Base-by-base conservation (phyloP, 64 coral and sea anemone genomes). In the Montipora sp. region DNA sequence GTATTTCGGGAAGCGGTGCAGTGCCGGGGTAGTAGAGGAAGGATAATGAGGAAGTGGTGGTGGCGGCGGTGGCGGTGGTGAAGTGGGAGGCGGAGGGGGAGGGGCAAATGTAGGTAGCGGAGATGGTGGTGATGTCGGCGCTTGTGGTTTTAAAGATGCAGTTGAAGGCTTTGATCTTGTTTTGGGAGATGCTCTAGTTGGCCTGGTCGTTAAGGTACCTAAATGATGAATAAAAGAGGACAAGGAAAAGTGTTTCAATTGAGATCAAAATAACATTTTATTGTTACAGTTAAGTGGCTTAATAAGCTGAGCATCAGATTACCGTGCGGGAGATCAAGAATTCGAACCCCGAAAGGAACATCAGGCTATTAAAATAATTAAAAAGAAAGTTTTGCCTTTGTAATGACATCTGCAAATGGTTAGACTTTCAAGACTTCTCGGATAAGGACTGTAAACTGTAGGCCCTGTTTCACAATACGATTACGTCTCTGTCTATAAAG, bases 171-270 rank as follows among this genome's bases (percentile, higher is more conserved):
- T 82, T 20, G 21, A 21, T 63, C 14, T 63, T 83, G 80, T 58
- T 23, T 11, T 59, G 0, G 68, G 15, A 49, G n/a, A 77, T 8
- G 13, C 70, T 51, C n/a, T 77, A 3, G 90, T 60, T 20, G 90
- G 70, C 49, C 59, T 72, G 7, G 68, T 80, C 19, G 89, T 91
- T 90, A 77, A 55, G 11, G 75, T 36, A 84, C 81, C 81, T 84
- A 47, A 5, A 70, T 1, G 15, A 3, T 68, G 19, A 44, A 68
- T 19, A 68, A 7, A 16, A 20, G 24, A 36, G 24, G 10, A 76
- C 7, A 73, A 8, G 3, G 1, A 24, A 73, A 24, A 73, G 36
- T 36, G 36, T 36, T 36, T 36, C 36, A 36, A 0, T 36, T 36
- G 36, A 36, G 36, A 36, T 36, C 36, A 36, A 36, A 36, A 36